Percentiles rank a stretch among this genome's conserved stretches.
phyloP scores from a whole-genome alignment of 2,797 vertebrate species.

The Acridotheres tristis region DNA sequence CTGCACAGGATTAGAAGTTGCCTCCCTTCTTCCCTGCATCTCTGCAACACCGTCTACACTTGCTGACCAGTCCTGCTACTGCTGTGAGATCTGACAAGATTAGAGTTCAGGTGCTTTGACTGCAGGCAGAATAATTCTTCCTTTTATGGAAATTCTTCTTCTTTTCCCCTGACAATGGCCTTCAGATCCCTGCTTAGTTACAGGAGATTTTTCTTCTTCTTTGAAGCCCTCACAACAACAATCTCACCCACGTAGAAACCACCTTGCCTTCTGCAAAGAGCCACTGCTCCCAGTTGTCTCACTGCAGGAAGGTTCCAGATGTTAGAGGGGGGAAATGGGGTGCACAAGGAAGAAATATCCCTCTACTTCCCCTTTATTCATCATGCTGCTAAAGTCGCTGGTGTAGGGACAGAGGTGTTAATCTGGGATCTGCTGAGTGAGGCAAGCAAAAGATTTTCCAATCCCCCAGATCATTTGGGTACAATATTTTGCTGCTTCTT shows the following conservation, averaged over 20 bases:
- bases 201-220: slow-evolving; percentile 56
- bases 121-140: slow-evolving; percentile 59
- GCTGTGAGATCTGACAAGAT: slow-evolving; percentile 15
- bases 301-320: not conserved
- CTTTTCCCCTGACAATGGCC: slow-evolving; percentile 66
- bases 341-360: not conserved
- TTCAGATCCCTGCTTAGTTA: slow-evolving; percentile 74
- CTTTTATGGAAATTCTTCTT: slow-evolving; percentile 69
- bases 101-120: slow-evolving; percentile 6
- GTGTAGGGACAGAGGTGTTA: not conserved
- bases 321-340: not conserved
- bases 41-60: not conserved
- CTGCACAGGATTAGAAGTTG: not conserved
- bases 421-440: not conserved
- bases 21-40: not conserved
- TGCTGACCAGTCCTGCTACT: not conserved
- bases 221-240: slow-evolving; percentile 52
- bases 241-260: slow-evolving; percentile 64
- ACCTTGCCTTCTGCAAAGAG: slow-evolving; percentile 39
- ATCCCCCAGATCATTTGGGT: not conserved
- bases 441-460: not conserved
- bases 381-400: not conserved
- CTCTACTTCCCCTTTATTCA: not conserved
- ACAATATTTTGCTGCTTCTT: not conserved
- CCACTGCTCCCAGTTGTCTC: not conserved